Percentiles rank a stretch among this genome's conserved stretches.
phyloP scores from a whole-genome alignment of 2,888 invertebrate species.

The Ceramica pisi region DNA sequence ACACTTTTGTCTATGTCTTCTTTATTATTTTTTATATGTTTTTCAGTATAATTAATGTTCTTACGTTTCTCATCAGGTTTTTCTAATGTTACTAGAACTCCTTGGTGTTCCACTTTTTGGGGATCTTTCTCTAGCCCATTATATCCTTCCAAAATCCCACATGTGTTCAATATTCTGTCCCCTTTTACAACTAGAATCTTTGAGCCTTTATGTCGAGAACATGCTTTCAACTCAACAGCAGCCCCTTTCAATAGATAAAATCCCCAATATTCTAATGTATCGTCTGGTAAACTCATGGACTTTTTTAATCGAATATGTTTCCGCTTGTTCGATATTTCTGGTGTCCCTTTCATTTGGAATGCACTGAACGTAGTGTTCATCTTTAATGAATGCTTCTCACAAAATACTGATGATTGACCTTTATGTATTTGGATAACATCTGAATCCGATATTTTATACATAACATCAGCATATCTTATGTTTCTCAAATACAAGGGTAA shows the following conservation, averaged over 20 bases:
- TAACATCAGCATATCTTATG: constrained; percentile 94
- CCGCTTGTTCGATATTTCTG: constrained; percentile 92
- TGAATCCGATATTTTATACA: constrained; percentile 95
- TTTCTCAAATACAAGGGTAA: constrained; percentile 95
- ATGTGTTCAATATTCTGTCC: constrained; percentile 94
- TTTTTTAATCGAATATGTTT: constrained; percentile 95
- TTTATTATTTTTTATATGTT: constrained; percentile 9
- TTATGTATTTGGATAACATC: constrained; percentile 96
- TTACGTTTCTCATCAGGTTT: constrained; percentile 73
- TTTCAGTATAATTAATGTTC: constrained; percentile 40
- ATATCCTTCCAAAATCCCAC: constrained; percentile 94
- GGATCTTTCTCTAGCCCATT: constrained; percentile 92
- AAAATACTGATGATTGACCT: constrained; percentile 96
- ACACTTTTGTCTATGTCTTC: not conserved
- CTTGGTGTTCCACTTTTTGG: constrained; percentile 91
- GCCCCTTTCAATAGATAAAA: constrained; percentile 96
- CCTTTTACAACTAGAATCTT: constrained; percentile 95
- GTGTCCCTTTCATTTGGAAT: constrained; percentile 93
- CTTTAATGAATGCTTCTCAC: constrained; percentile 94
- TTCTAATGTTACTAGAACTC: constrained; percentile 87
- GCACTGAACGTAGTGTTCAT: constrained; percentile 94
- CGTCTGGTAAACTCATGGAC: constrained; percentile 95
- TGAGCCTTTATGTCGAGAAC: constrained; percentile 95
- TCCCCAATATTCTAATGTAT: constrained; percentile 97
- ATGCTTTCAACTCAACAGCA: constrained; percentile 94